These are phyloP conservation scores for Timandra comae DNA, from an alignment of 2,888 invertebrate genomes.

Conservation along the genomic window DNA sequence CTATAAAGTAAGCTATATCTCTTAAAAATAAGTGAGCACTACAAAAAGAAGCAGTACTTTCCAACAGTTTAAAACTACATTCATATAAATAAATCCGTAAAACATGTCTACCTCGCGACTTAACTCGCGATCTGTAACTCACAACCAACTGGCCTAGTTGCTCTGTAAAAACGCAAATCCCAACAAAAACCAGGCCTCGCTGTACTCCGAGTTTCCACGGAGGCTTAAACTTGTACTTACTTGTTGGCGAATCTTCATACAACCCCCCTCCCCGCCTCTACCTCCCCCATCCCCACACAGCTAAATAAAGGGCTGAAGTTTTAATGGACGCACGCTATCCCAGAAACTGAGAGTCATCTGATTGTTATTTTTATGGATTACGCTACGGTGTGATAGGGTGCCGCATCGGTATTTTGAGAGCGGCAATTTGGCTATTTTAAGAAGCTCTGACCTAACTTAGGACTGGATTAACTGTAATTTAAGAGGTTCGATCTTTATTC, in stretches of 20 bases:
- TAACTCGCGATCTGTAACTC: conserved; percentile 11
- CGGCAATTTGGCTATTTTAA: neutral
- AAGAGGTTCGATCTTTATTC: too few relatives aligned
- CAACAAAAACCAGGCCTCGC: conserved; percentile 29
- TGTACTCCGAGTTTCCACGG: conserved; percentile 29
- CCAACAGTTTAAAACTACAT: neutral
- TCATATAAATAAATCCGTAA: neutral
- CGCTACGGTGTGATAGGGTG: conserved; percentile 11
- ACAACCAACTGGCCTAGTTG: conserved; percentile 20
- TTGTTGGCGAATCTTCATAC: conserved; percentile 25
- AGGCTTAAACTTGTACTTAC: conserved; percentile 35
- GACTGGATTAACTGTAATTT: too few relatives aligned
- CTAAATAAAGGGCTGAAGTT: conserved; percentile 38
- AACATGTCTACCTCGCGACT: neutral
- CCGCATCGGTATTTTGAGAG: conserved; percentile 1
- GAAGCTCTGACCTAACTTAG: too few relatives aligned
- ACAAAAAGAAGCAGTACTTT: too few relatives aligned
- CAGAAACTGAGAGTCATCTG: conserved; percentile 29
- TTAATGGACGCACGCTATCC: conserved; percentile 34
- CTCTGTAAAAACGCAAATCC: conserved; percentile 30
- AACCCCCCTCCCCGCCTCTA: conserved; percentile 17
- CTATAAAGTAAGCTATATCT: too few relatives aligned
- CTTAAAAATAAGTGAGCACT: too few relatives aligned
- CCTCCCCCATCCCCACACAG: conserved; percentile 1
- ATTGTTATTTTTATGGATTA: conserved; percentile 20